Conservation (phyloP, 2,888 invertebrate genomes). For the Sinhomidia bicolor region DNA sequence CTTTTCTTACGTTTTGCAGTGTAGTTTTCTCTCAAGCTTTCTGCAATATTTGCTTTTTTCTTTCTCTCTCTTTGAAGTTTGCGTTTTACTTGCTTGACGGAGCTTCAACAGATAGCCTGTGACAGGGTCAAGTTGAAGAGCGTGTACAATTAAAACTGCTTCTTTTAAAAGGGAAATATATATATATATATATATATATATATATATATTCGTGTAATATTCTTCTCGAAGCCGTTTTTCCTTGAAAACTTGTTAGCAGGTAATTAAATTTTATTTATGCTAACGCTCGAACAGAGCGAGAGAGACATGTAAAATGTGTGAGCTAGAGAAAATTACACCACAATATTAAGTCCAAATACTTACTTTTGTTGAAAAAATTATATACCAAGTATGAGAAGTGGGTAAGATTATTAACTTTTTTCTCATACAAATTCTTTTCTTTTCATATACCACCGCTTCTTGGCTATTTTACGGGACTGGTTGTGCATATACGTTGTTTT, state of each 20-base stretch:
- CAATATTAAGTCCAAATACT: slow-evolving; percentile 2
- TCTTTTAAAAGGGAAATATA: slow-evolving; percentile 7
- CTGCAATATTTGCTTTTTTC: neutral
- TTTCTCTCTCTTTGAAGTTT: neutral
- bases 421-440: neutral
- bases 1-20: neutral
- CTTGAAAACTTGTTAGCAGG: slow-evolving; percentile 32
- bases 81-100: slow-evolving; percentile 5
- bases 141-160: slow-evolving; percentile 18
- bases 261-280: slow-evolving; percentile 41
- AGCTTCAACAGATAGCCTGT: neutral
- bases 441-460: neutral
- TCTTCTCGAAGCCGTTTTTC: neutral
- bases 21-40: neutral
- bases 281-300: neutral
- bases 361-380: neutral
- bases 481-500: too few relatives aligned
- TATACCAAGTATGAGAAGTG: neutral
- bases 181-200: neutral
- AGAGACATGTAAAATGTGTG: slow-evolving; percentile 22
- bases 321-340: slow-evolving; percentile 24
- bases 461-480: neutral
- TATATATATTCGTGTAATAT: neutral
- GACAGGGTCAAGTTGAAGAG: slow-evolving; percentile 23
- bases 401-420: neutral